Evolutionary conservation across 2,888 invertebrate genomes (phyloP).

Genomic region (Scrobipalpa costella): DNA sequence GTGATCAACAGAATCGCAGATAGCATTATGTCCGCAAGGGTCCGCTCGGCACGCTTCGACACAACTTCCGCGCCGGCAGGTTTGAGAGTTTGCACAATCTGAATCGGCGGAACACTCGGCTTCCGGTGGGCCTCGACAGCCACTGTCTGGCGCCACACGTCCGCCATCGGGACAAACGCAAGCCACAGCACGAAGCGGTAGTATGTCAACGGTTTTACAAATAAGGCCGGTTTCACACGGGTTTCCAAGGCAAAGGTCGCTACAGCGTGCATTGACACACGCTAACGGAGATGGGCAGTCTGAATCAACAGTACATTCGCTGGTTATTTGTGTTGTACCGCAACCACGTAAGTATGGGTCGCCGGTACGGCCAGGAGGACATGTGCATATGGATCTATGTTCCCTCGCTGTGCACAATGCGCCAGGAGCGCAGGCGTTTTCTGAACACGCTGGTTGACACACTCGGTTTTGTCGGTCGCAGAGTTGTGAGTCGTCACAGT

Average conservation of each 20-base stretch:
- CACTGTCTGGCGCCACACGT: conserved; percentile 86
- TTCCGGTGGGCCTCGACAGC: conserved; percentile 83
- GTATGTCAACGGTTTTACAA: conserved; percentile 88
- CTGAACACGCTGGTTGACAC: conserved; percentile 90
- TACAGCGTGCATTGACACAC: conserved; percentile 88
- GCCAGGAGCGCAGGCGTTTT: conserved; percentile 89
- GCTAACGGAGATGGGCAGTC: conserved; percentile 89
- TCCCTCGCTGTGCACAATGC: conserved; percentile 88
- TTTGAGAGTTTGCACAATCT: conserved; percentile 88
- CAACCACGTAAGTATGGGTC: conserved; percentile 86
- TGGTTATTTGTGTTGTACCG: conserved; percentile 54
- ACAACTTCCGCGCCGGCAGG: conserved; percentile 88
- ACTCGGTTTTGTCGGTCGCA: conserved; percentile 92
- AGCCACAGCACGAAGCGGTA: conserved; percentile 91
- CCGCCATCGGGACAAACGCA: conserved; percentile 93
- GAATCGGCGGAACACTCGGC: conserved; percentile 86
- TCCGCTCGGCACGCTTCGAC: conserved; percentile 89
- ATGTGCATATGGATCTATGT: conserved; percentile 90
- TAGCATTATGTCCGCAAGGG: conserved; percentile 90
- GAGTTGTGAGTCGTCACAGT: conserved; percentile 91
- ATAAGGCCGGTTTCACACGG: conserved; percentile 89
- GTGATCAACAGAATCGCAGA: conserved; percentile 88
- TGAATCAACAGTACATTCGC: conserved; percentile 87
- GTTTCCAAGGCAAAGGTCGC: conserved; percentile 88
- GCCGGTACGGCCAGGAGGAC: conserved; percentile 87